Evolutionary conservation across 64 coral and sea anemone genomes (phyloP).

Genomic region (Pachyseris speciosa): DNA sequence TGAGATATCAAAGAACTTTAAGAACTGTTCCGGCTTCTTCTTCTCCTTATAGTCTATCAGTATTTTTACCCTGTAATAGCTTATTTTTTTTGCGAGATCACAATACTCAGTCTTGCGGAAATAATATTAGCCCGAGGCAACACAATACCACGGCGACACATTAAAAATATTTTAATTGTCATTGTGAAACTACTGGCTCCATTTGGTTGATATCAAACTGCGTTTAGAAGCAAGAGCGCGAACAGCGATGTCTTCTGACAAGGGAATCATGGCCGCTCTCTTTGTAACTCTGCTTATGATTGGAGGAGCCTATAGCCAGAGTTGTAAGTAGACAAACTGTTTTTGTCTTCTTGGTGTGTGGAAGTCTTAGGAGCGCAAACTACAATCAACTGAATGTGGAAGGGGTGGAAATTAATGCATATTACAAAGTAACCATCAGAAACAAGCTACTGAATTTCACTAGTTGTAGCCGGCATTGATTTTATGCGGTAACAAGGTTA

Average conservation of each 20-base stretch:
- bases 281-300: not conserved
- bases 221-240: not conserved
- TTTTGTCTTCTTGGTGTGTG: not conserved
- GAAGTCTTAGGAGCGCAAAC: too few species aligned
- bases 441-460: too few species aligned
- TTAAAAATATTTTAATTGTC: not conserved
- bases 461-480: too few species aligned
- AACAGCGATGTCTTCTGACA: not conserved
- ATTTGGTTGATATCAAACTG: not conserved
- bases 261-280: not conserved
- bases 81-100: not conserved
- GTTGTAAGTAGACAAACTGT: not conserved
- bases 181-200: not conserved
- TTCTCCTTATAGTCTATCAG: too few species aligned
- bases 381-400: too few species aligned
- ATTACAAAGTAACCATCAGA: too few species aligned
- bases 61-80: too few species aligned
- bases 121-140: not conserved
- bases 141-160: not conserved
- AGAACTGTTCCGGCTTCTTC: too few species aligned
- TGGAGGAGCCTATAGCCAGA: not conserved
- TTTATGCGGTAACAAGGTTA: too few species aligned
- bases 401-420: too few species aligned
- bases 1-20: not conserved
- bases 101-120: not conserved